Percentiles rank a stretch among this genome's conserved stretches.
Evolutionary conservation across 2,113 vertebrate genomes (phyloP).

Genomic region (Edolisoma coerulescens): DNA sequence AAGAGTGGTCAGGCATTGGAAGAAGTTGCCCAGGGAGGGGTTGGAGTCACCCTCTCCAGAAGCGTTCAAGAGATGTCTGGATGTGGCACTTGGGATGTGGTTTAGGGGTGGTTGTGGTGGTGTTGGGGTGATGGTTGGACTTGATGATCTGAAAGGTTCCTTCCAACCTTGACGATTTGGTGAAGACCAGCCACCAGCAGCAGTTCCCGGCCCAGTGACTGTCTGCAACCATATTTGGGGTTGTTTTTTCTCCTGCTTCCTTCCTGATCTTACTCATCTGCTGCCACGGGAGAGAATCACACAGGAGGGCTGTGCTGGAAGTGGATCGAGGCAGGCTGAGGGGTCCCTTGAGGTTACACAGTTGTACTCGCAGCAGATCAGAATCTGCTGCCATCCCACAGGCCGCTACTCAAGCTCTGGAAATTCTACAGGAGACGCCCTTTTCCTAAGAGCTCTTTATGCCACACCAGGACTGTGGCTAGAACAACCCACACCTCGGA

Average conservation of each 20-base stretch:
- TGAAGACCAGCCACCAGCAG: not conserved
- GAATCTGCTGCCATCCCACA: not conserved
- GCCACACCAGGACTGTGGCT: not conserved
- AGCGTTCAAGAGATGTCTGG: not conserved
- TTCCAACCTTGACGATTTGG: not conserved
- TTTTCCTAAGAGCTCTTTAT: not conserved
- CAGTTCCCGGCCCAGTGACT: not conserved
- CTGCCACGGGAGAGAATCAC: not conserved
- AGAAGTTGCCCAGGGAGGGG: not conserved
- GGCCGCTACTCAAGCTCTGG: not conserved
- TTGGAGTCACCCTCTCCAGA: not conserved
- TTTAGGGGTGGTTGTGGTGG: not conserved
- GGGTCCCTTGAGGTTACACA: not conserved
- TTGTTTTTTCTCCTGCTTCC: not conserved
- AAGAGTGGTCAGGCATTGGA: not conserved
- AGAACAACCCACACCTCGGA: not conserved
- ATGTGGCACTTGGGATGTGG: not conserved
- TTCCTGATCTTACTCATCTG: not conserved
- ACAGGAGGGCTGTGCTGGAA: not conserved
- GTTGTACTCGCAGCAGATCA: not conserved
- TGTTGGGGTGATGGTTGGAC: not conserved
- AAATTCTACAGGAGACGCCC: not conserved
- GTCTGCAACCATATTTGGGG: fast-evolving
- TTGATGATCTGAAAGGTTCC: not conserved
- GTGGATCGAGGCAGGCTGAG: not conserved